A percentile compares a stretch with the other conserved stretches of the same genome.
Conservation (phyloP, 2,113 vertebrate species). For the Artemisiospiza belli region DNA sequence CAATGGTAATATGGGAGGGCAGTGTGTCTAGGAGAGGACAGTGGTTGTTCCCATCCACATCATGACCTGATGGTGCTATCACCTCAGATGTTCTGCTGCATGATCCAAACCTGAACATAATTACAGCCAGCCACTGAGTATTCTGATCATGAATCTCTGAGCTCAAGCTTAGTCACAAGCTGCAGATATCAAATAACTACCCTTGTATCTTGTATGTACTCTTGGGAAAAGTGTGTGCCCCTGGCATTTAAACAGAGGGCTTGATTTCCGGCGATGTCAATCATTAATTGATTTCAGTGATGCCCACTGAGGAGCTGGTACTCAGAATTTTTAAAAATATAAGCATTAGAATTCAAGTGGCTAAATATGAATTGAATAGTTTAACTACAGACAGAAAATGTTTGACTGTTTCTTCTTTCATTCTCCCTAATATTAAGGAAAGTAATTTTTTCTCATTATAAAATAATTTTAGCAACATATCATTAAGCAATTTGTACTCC, state of each 20-base stretch:
- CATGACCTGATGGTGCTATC: not conserved
- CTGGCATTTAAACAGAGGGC: not conserved
- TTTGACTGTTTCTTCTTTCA: not conserved
- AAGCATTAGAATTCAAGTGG: not conserved
- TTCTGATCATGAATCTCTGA: not conserved
- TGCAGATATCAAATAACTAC: not conserved
- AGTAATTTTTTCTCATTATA: not conserved
- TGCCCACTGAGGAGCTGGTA: not conserved
- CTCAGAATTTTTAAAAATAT: not conserved
- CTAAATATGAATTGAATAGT: not conserved
- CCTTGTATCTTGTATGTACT: not conserved
- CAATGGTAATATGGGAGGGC: too few relatives aligned
- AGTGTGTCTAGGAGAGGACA: not conserved
- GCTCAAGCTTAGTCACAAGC: not conserved
- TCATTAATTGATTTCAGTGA: not conserved
- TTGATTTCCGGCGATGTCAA: not conserved
- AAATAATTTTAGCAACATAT: not conserved
- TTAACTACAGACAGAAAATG: not conserved
- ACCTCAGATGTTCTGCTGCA: not conserved
- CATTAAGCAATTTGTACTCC: not conserved
- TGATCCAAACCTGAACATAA: not conserved
- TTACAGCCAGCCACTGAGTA: not conserved
- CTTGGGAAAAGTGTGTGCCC: rapidly evolving
- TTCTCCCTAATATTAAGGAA: not conserved
- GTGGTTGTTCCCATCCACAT: not conserved